Evolutionary conservation across 2,888 invertebrate genomes (phyloP), one percentile per base, ranked within the genome.

Genomic region (Dryobotodes eremita): DNA sequence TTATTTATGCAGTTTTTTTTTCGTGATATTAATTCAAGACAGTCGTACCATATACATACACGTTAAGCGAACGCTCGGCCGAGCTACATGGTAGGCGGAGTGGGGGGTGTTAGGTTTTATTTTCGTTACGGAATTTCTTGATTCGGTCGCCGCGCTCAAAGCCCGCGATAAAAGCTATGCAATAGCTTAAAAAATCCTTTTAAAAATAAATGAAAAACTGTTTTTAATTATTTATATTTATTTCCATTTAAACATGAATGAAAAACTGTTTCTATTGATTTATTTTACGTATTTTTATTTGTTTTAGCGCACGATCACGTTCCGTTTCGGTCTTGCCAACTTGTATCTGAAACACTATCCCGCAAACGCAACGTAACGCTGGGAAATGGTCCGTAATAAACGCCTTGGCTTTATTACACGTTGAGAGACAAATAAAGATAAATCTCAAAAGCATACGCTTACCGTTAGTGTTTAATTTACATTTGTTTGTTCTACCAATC

Each of bases 381-480:
- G 50, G 31, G 42, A 81, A 86, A 87, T 82, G 77, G 73, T 61
- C 26, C 57, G 73, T 80, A 83, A 80, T 85, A 85, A 86, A 88
- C 75, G 77, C 77, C 55, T 74, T 53, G 69, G 50, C 65, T 82
- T 79, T 79, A 86, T 88, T 77, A 69, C 68, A 82, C 71, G 46
- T 71, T 64, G 66, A 71, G 62, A 64, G 59, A 26, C 7, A 59
- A 26, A 59, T 26, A 59, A 59, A 59, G 53, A 73, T 83, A 78
- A 80, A 82, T 82, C 80, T 80, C 79, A 36, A 68, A 71, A 76
- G 80, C 55, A 70, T 66, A 59, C 71, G 36, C 66, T 84, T 71
- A 77, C 62, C 10, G 64, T 71, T 83, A 72, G 79, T 74, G 75
- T 85, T 85, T 81, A 85, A 86, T 88, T 88, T 86, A 87, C 75